Conservation (phyloP, 2,888 invertebrate genomes). For the Byasa hedistus region DNA sequence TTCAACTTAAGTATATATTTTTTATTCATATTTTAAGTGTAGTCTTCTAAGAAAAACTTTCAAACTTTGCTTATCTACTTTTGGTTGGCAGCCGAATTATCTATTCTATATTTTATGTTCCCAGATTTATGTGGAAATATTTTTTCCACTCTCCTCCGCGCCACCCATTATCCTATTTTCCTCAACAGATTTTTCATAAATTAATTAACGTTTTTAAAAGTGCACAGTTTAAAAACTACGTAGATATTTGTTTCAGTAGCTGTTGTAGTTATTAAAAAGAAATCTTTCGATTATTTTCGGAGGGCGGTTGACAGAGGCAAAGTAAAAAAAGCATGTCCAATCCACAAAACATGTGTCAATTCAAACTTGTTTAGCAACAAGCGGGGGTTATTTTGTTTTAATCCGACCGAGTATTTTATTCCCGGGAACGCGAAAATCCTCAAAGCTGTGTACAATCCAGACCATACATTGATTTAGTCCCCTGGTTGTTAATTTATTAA, state of each 20-base stretch:
- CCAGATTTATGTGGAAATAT: too few species aligned
- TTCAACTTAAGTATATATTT: too few species aligned
- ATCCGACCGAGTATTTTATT: slow-evolving; percentile 23
- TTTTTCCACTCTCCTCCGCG: too few species aligned
- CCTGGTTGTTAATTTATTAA: slow-evolving; percentile 26
- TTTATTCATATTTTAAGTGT: too few species aligned
- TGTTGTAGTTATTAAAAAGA: background rate
- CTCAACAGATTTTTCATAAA: too few species aligned
- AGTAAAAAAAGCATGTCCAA: background rate
- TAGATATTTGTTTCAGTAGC: background rate
- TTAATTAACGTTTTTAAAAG: too few species aligned
- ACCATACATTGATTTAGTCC: slow-evolving; percentile 27
- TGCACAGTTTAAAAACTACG: too few species aligned
- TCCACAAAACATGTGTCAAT: background rate
- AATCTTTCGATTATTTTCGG: background rate
- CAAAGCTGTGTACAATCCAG: slow-evolving; percentile 24
- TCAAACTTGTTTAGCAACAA: slow-evolving; percentile 13
- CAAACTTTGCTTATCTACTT: background rate
- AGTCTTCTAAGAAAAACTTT: too few species aligned
- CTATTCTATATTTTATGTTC: background rate
- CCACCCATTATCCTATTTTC: too few species aligned
- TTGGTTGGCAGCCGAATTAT: background rate
- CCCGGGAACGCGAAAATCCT: slow-evolving; percentile 23
- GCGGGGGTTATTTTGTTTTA: slow-evolving; percentile 15
- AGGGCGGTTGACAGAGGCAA: background rate